Evolutionary conservation across 2,888 invertebrate species (phyloP), one percentile per base, ranked within the genome.

Genomic region (Leucoptera coffeella): DNA sequence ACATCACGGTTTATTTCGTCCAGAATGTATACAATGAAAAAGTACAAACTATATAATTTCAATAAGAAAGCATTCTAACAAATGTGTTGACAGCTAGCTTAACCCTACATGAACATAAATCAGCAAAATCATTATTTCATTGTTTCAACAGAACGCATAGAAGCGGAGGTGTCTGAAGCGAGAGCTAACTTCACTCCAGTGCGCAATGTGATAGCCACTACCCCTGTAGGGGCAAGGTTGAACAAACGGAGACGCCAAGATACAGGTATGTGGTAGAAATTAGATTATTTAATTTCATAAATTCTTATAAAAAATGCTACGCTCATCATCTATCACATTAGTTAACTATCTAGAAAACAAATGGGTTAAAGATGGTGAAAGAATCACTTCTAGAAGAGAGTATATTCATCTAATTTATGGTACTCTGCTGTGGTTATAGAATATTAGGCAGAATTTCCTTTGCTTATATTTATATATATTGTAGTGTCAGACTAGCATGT

Each of bases 91-190:
- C 4, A 12, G 6, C 12, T 29, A 10, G 4, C 10, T 9, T 10
- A 10, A 6, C 10, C 9, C 3, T 1, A 22, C 11, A 22, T n/a
- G 12, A 22, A 7, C 4, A 19, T 12, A 9, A 14, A 14, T 22
- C 22, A 11, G n/a, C 1, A 10, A 21, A 25, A 15, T 9, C 10
- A 19, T 2, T 21, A n/a, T 21, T 26, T 10, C 20, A 14, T 25
- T 15, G 12, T 36, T 12, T 29, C 17, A 29, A 6, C 47, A 67
- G 67, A 61, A 31, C 57, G 60, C 4, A 36, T 65, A 36, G 64
- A 67, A 39, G 52, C 53, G 0, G 65, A 67, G 36, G 52, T 67
- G 40, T 40, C 45, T 10, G 56, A 47, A 23, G 60, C 56, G 13
- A 40, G 35, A 19, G 52, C 45, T 35, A 39, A 41, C 8, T 47